phyloP scores from a whole-genome alignment of 1,140 invertebrate genomes.

The Drosophila pseudoobscura region DNA sequence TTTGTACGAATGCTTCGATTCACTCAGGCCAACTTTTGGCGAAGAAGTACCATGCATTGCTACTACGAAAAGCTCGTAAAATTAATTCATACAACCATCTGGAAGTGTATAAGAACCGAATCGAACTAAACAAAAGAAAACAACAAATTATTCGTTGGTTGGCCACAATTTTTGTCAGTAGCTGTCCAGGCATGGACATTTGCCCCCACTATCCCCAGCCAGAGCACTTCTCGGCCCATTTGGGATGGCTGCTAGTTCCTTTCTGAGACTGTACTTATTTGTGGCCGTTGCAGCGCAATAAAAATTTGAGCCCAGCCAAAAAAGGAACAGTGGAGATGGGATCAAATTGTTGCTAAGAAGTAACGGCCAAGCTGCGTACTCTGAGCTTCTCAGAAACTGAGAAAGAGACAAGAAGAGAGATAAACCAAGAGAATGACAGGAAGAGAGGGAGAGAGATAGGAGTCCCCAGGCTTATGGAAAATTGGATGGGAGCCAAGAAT shows the following conservation, averaged over 20 bases:
- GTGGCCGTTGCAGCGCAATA: constrained; percentile 35
- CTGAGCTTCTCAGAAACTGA: neutral
- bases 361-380: too few relatives aligned
- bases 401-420: neutral
- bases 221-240: neutral
- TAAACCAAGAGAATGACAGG: neutral
- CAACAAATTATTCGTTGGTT: constrained; percentile 1
- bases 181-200: constrained; percentile 3
- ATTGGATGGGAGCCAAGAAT: constrained; percentile 21
- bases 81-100: too few relatives aligned
- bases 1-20: too few relatives aligned
- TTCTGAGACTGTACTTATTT: constrained; percentile 4
- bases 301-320: constrained; percentile 38
- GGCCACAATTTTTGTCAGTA: constrained; percentile 28
- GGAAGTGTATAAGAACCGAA: neutral
- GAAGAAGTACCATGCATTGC: too few relatives aligned
- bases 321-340: constrained; percentile 14
- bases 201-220: neutral
- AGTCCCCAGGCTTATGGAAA: constrained; percentile 18
- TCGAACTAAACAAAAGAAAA: constrained; percentile 19
- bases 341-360: constrained; percentile 32
- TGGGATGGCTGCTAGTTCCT: neutral
- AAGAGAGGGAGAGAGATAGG: neutral
- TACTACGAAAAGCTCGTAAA: too few relatives aligned
- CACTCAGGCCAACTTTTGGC: too few relatives aligned